Evolutionary conservation across 2,797 vertebrate genomes (phyloP).

Genomic region (Clamator glandarius): DNA sequence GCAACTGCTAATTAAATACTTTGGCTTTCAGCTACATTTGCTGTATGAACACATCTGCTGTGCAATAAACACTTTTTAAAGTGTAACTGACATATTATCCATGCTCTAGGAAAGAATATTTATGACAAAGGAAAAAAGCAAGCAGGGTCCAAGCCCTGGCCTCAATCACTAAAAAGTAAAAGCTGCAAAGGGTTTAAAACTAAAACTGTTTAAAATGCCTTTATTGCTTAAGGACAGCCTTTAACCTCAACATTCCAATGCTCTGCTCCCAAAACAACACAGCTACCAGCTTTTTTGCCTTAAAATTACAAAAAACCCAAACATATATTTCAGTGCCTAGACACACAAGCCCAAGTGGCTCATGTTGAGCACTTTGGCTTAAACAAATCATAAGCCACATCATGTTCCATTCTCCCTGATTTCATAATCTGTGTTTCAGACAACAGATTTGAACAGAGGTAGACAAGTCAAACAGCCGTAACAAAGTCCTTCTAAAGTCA

Average conservation of each 20-base stretch:
- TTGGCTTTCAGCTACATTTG: conserved; percentile 30
- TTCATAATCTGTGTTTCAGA: neutral
- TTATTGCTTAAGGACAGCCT: neutral
- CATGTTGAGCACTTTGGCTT: neutral
- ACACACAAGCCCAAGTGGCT: neutral
- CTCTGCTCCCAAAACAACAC: neutral
- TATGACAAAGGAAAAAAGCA: conserved; percentile 7
- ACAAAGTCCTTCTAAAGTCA: neutral
- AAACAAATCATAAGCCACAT: neutral
- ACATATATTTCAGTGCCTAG: neutral
- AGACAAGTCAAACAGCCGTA: neutral
- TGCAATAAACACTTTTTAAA: conserved; percentile 35
- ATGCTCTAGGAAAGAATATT: conserved; percentile 32
- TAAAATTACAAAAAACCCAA: neutral
- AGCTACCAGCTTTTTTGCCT: neutral
- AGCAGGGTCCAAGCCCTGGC: neutral
- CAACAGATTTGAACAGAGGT: neutral
- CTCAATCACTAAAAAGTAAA: neutral
- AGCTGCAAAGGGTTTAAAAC: neutral
- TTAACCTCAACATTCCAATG: neutral
- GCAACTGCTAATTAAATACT: conserved; percentile 46
- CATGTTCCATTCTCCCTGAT: neutral
- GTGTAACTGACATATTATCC: conserved; percentile 32
- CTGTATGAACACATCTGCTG: conserved; percentile 18
- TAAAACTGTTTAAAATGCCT: neutral